Evolutionary conservation across 2,113 vertebrate genomes (phyloP), one percentile per base, ranked within the genome.

Genomic region (Clarias magur): DNA sequence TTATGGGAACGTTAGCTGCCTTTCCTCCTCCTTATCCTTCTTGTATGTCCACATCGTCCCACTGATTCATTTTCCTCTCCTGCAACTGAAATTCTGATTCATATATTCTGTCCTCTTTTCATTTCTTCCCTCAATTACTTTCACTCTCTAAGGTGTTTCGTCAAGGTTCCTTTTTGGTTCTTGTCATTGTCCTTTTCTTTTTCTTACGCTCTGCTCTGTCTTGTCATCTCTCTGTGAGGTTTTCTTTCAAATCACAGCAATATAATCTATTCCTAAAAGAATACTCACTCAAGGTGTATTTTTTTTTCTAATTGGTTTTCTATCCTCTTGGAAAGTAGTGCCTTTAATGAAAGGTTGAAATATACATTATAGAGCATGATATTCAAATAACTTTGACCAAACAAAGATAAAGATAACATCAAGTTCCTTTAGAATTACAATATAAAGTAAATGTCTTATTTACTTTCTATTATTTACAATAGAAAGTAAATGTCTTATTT

Each of bases 1-100:
- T 85, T 87, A 90, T 67, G 38, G 62, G 84, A 83, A 70, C 15
- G 16, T 19, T 38, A 68, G 84, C 60, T 60, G 25, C 12, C 19
- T 59, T 80, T 80, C 30, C n/a, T 80, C 8, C 16, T n/a, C 6
- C 13, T 57, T 25, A 67, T 42, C 34, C 23, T 73, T 25, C 17
- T 23, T 15, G 7, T 48, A 2, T 75, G 21, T 75, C 23, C 70
- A 75, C 70, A 75, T 75, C 34, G 15, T 42, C 60, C 83, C 7
- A 25, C 12, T 75, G 30, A 75, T 85, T 1, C 54, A 57, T 67
- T 56, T 68, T 57, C 62, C 82, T 42, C 82, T 42, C 34, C 53
- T 59, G 21, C 27, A 23, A 23, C 19, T 25, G 12, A 30, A 11
- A 59, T 72, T 84, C 48, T 72, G 53, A 30, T 15, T 38, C 57